Evolutionary conservation across 2,888 invertebrate genomes (phyloP).

Genomic region (Bellardia bayeri): DNA sequence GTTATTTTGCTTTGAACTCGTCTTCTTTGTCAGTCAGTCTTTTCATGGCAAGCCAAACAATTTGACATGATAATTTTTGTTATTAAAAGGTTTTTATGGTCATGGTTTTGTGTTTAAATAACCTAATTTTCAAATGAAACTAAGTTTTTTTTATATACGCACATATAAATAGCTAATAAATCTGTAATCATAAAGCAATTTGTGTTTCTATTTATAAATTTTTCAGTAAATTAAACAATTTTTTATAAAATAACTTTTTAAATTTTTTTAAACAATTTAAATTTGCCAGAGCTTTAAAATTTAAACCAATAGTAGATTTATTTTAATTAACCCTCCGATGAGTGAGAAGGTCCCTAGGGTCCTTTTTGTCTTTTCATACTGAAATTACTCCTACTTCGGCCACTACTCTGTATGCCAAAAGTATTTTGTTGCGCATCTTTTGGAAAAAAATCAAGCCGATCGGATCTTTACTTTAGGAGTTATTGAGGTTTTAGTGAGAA

Average conservation of each 20-base stretch:
- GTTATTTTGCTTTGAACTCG: not conserved
- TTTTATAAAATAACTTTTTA: not conserved
- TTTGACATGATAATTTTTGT: constrained; percentile 21
- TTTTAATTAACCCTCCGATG: no score
- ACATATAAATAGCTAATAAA: constrained; percentile 9
- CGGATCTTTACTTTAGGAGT: no score
- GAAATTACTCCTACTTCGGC: no score
- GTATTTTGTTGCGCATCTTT: no score
- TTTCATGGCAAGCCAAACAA: not conserved
- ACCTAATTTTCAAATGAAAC: constrained; percentile 20
- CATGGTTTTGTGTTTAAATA: constrained; percentile 40
- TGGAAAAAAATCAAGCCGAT: no score
- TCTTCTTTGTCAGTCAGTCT: not conserved
- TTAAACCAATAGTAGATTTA: not conserved
- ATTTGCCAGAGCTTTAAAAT: not conserved
- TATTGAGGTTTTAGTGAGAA: no score
- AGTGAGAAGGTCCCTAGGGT: no score
- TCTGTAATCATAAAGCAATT: not conserved
- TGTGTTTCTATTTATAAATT: not conserved
- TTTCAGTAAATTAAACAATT: not conserved
- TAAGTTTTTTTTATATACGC: not conserved
- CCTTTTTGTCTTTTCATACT: no score
- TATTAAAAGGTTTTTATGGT: constrained; percentile 47
- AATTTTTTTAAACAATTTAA: not conserved
- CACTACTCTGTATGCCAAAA: no score